Percentiles rank a stretch among this genome's conserved stretches.
These are phyloP conservation scores for Eupithecia tripunctaria DNA, from an alignment of 2,888 invertebrate genomes.

Conservation along the genomic window DNA sequence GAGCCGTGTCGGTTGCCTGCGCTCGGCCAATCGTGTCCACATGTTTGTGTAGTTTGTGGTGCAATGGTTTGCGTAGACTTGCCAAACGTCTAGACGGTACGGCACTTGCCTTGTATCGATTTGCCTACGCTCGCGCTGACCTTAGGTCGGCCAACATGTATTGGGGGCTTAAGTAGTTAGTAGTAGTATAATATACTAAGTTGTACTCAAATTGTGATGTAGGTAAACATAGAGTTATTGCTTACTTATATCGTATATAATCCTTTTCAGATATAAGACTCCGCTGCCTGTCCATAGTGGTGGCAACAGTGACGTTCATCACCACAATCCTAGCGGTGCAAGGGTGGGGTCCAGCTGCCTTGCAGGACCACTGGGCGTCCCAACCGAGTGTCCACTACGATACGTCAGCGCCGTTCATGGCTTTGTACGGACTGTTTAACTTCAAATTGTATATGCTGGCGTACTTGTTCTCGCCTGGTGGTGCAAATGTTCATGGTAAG, in stretches of 20 bases:
- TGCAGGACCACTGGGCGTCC: conserved; percentile 97
- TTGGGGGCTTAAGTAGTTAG: too few relatives aligned
- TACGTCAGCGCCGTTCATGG: conserved; percentile 97
- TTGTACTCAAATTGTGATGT: background rate
- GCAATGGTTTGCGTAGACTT: too few relatives aligned
- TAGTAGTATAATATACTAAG: too few relatives aligned
- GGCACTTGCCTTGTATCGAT: too few relatives aligned
- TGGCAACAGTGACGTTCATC: conserved; percentile 91
- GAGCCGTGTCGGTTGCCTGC: too few relatives aligned
- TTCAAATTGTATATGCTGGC: conserved; percentile 97
- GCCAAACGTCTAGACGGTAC: too few relatives aligned
- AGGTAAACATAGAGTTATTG: background rate
- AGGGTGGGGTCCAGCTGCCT: conserved; percentile 94
- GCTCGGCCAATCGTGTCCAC: too few relatives aligned
- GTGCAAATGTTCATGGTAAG: conserved; percentile 92
- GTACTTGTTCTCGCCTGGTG: conserved; percentile 95
- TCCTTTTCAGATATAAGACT: conserved; percentile 91
- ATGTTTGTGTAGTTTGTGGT: too few relatives aligned
- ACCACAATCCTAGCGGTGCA: conserved; percentile 90
- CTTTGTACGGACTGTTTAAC: conserved; percentile 96
- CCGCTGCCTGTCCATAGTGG: conserved; percentile 94
- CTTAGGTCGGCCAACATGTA: too few relatives aligned
- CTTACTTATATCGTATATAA: background rate
- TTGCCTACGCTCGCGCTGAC: too few relatives aligned
- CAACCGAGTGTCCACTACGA: conserved; percentile 94